Evolutionary conservation across 2,888 invertebrate species (phyloP).

Genomic region (Trilocha varians): DNA sequence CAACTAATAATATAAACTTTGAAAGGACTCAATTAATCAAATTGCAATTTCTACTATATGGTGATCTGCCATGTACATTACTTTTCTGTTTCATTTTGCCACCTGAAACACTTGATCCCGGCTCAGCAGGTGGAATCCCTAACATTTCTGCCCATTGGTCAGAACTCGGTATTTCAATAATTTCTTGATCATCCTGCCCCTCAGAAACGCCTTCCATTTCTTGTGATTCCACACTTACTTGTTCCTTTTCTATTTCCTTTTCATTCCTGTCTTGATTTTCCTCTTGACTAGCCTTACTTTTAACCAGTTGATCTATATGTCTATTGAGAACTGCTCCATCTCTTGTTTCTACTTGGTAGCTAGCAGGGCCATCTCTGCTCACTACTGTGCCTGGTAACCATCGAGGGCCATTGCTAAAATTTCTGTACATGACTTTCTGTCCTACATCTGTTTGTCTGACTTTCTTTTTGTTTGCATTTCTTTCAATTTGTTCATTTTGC

Average conservation of each 20-base stretch:
- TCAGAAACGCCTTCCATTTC: background rate
- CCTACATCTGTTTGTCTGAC: background rate
- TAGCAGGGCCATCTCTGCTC: too few relatives aligned
- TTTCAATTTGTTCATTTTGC: background rate
- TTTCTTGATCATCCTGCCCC: background rate
- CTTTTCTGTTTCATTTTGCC: background rate
- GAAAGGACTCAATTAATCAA: too few relatives aligned
- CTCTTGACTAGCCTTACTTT: too few relatives aligned
- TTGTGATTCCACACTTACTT: too few relatives aligned
- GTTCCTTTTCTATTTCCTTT: too few relatives aligned
- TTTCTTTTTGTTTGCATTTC: background rate
- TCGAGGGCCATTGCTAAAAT: background rate
- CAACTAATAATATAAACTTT: too few relatives aligned
- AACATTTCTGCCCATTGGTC: background rate
- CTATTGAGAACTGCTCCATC: background rate
- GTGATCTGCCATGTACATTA: background rate
- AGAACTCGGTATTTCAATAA: background rate
- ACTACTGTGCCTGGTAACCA: too few relatives aligned
- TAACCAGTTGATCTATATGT: too few relatives aligned
- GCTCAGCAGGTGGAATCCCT: background rate
- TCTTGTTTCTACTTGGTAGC: too few relatives aligned
- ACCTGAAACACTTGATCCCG: background rate
- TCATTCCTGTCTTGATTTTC: too few relatives aligned
- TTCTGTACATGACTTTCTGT: background rate
- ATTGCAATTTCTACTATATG: background rate